These are phyloP conservation scores for Terrapene triunguis DNA, from an alignment of 2,113 vertebrate genomes.

Conservation along the genomic window DNA sequence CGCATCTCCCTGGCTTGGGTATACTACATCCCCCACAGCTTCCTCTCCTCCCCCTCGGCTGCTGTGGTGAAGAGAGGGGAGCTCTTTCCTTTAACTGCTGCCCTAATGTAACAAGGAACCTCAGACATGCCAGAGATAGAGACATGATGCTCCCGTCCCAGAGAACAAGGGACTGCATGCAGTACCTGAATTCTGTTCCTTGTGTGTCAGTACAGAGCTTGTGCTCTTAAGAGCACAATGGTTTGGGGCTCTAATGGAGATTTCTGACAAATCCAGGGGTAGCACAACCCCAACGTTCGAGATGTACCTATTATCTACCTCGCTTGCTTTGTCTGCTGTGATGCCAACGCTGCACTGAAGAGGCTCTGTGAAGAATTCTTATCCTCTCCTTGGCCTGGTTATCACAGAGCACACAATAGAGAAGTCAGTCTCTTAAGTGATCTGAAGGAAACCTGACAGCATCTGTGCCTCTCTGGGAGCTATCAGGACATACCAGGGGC, in stretches of 20 bases:
- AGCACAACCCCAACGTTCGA: rapidly evolving
- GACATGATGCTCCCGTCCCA: not conserved
- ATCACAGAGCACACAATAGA: rapidly evolving
- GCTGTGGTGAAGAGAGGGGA: not conserved
- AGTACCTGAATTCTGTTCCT: rapidly evolving
- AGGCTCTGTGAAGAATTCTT: not conserved
- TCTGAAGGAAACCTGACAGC: rapidly evolving
- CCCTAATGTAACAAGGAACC: not conserved
- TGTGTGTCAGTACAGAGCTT: not conserved
- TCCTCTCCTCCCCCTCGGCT: not conserved
- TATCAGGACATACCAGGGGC: not conserved
- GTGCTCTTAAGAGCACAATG: rapidly evolving
- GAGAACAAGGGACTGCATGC: not conserved
- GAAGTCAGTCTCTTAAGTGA: rapidly evolving
- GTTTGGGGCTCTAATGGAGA: not conserved
- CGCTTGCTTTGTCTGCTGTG: not conserved
- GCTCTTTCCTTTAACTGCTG: rapidly evolving
- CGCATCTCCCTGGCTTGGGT: not conserved
- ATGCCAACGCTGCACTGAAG: not conserved
- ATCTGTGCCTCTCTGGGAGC: not conserved
- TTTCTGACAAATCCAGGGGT: rapidly evolving
- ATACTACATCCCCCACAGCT: not conserved
- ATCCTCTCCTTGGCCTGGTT: not conserved
- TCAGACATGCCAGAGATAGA: not conserved
- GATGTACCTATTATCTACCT: not conserved